Evolutionary conservation across 2,113 vertebrate genomes (phyloP), one percentile per base, ranked within the genome.

Genomic region (Porphyrio hochstetteri): DNA sequence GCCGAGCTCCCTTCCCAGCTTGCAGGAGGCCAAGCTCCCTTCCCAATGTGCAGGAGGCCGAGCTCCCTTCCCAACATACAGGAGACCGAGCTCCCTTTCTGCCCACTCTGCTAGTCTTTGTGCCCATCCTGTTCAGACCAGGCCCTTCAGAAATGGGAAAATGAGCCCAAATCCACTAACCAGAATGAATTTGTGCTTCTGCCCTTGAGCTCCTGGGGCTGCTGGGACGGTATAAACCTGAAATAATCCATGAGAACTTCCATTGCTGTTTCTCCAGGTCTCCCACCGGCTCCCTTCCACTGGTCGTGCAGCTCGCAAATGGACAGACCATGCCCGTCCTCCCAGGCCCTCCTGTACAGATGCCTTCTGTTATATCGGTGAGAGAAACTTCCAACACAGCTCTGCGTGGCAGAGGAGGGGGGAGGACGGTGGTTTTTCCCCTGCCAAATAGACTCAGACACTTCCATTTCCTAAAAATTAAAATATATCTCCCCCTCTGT

Each of bases 361-460:
- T 99, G 97, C 99, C 99, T 27, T 99, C 99, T 82, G 99, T 99
- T 93, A 99, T 99, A 88, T 99, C 99, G 97, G 99, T 99, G 97
- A 99, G 99, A 82, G 71, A 64, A 82, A 6, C 36, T 74, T 86
- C 80, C 91, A 28, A 17, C 76, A 2, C 44, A 2, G 67, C 84
- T 44, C 87, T 18, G 57, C 86, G 9, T 38, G 27, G 80, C 64
- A 50, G 60, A 76, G 76, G 59, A 55, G 84, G 81, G 91, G 86
- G 81, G 91, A n/a, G n/a, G 63, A 68, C 31, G 3, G n/a, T 17
- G 31, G 25, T 63, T 63, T 44, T n/a, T 15, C 38, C 64, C 67
- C 55, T 57, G 88, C 93, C 96, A 75, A 91, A 83, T 91, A 35
- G 42, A 36, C 9, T 27, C 76, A 24, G 91, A 28, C 95, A 27